These are phyloP conservation scores for Parnassius mnemosyne DNA, from an alignment of 2,888 invertebrate species.

Conservation along the genomic window DNA sequence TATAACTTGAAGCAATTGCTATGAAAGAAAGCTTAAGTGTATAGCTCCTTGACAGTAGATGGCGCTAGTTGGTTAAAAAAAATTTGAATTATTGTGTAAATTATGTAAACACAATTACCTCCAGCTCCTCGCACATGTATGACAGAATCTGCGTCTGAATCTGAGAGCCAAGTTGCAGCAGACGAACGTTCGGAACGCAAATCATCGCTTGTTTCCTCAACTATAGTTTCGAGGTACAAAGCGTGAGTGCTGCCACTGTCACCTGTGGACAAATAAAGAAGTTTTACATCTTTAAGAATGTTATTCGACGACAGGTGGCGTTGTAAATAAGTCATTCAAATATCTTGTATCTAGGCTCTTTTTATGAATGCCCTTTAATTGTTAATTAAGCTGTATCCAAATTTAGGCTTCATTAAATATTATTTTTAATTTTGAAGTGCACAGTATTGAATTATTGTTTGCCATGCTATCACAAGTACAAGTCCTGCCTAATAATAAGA, in stretches of 20 bases:
- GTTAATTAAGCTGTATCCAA: no score
- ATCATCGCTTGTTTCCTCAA: slow-evolving; percentile 94
- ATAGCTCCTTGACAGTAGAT: slow-evolving; percentile 42
- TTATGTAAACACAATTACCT: slow-evolving; percentile 42
- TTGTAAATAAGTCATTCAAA: slow-evolving; percentile 9
- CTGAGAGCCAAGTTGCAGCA: slow-evolving; percentile 82
- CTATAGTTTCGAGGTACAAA: slow-evolving; percentile 90
- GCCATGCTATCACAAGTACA: no score
- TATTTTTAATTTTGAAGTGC: no score
- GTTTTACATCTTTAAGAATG: slow-evolving; percentile 3
- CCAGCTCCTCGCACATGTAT: slow-evolving; percentile 83
- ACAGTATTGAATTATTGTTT: no score
- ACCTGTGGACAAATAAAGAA: slow-evolving; percentile 47
- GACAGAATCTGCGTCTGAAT: slow-evolving; percentile 91
- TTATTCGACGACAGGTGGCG: slow-evolving; percentile 48
- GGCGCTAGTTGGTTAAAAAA: slow-evolving; percentile 40
- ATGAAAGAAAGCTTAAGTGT: slow-evolving; percentile 20
- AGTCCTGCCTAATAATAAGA: no score
- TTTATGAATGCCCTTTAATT: no score
- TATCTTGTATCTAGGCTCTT: no score
- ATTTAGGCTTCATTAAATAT: no score
- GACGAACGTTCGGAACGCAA: slow-evolving; percentile 86
- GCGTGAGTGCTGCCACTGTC: slow-evolving; percentile 79
- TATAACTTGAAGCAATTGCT: slow-evolving; percentile 34
- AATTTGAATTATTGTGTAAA: background rate